Evolutionary conservation across 2,113 vertebrate species (phyloP).

Genomic region (Istiophorus platypterus): DNA sequence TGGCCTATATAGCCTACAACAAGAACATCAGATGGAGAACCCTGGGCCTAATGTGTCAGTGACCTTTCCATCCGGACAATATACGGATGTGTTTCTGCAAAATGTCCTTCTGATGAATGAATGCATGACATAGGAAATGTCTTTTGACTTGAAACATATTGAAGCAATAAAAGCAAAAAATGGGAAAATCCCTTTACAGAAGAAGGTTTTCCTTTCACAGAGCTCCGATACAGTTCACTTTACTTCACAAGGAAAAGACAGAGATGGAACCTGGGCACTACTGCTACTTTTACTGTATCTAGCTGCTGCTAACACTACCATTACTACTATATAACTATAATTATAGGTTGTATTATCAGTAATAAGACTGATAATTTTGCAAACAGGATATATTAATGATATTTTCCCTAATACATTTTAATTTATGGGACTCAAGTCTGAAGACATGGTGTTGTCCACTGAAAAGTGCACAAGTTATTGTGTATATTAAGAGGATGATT

Average conservation of each 20-base stretch:
- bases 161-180: not conserved
- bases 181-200: not conserved
- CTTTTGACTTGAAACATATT: slow-evolving; percentile 29
- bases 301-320: too few species aligned
- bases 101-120: slow-evolving; percentile 7
- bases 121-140: not conserved
- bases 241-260: not conserved
- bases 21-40: slow-evolving; percentile 9
- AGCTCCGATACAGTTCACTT: not conserved
- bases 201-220: slow-evolving; percentile 3
- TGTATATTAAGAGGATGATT: too few species aligned
- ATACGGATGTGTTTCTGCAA: not conserved
- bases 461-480: too few species aligned
- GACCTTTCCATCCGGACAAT: slow-evolving; percentile 8
- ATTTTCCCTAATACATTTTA: too few species aligned
- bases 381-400: too few species aligned
- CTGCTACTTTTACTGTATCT: too few species aligned
- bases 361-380: too few species aligned
- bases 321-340: too few species aligned
- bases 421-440: too few species aligned
- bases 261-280: not conserved
- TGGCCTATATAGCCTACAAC: not conserved
- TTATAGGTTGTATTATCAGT: too few species aligned
- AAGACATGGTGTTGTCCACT: too few species aligned
- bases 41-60: not conserved